Evolutionary conservation across 2,797 vertebrate genomes (phyloP), one percentile per base, ranked within the genome.

Genomic region (Crypturellus tataupa): DNA sequence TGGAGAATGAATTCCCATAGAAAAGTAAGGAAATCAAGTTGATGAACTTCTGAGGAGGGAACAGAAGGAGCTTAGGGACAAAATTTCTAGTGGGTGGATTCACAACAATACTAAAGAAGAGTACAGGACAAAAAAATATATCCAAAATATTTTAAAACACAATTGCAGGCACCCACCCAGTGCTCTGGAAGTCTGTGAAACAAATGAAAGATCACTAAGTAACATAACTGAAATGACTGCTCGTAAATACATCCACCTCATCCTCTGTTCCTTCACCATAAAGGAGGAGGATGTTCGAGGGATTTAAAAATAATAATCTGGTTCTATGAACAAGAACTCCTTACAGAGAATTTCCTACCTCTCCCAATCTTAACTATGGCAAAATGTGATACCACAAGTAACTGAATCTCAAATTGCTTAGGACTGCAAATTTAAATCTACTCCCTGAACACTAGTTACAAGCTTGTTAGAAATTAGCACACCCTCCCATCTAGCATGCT

Each of bases 291-390:
- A 20, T 78, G 39, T 40, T 63, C 13, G 33, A 78, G 8, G 29
- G 78, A 82, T 84, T 93, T 90, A 47, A 93, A 92, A 87, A 80
- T 40, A 81, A 46, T 80, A 53, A 85, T 68, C 67, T 25, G 62
- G 53, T 25, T 10, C 93, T 82, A 68, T 40, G 47, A 93, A 23
- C 65, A 93, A 70, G 60, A 84, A 42, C 21, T 84, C 33, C 29
- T 84, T 11, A 73, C 21, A 77, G 56, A 83, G 29, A 60, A 75
- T 58, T 85, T 33, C 93, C 40, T 75, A 37, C 12, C 29, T 20
- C 14, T 75, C 86, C 53, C 85, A 51, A 73, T 88, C 53, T 75
- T 37, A 79, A 0, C 14, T 82, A 2, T 3, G 33, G 40, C 68
- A 93, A 87, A 92, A 88, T 24, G 2, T 58, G 35, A 68, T 33